Evolutionary conservation across 1,140 invertebrate genomes (phyloP).

Genomic region (Lasioglossum baleicum): DNA sequence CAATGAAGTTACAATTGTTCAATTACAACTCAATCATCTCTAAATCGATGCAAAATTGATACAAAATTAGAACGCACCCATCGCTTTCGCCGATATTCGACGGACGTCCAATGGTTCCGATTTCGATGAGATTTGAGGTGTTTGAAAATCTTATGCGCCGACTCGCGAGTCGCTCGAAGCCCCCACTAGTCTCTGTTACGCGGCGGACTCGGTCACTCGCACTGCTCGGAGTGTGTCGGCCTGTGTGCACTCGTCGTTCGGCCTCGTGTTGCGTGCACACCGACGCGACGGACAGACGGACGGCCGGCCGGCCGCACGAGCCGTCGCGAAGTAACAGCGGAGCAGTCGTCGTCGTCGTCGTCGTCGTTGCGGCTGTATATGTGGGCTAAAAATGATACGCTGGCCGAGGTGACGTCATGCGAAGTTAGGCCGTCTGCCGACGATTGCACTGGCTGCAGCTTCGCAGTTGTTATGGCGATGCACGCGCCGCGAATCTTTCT

Average conservation of each 20-base stretch:
- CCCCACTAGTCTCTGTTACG: constrained; percentile 44
- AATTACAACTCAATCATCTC: too few relatives aligned
- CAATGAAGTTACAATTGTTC: too few relatives aligned
- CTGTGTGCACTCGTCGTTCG: too few relatives aligned
- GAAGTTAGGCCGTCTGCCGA: constrained; percentile 55
- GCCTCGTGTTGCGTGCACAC: too few relatives aligned
- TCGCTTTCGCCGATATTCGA: too few relatives aligned
- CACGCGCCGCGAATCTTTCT: constrained; percentile 2
- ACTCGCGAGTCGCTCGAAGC: background rate
- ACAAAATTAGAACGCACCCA: too few relatives aligned
- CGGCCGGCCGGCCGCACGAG: background rate
- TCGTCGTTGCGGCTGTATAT: constrained; percentile 34
- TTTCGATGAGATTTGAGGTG: too few relatives aligned
- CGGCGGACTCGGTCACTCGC: constrained; percentile 53
- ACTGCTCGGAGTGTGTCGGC: constrained; percentile 38
- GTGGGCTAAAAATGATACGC: constrained; percentile 72
- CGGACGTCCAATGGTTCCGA: too few relatives aligned
- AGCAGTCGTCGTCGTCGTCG: too few relatives aligned
- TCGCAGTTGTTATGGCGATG: constrained; percentile 28
- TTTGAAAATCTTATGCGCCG: too few relatives aligned
- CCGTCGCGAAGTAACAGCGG: background rate
- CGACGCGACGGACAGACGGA: too few relatives aligned
- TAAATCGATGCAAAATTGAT: too few relatives aligned
- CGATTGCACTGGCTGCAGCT: constrained; percentile 46
- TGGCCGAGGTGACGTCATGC: constrained; percentile 67